phyloP scores from a whole-genome alignment of 2,113 vertebrate genomes.

The Atlantisia rogersi region DNA sequence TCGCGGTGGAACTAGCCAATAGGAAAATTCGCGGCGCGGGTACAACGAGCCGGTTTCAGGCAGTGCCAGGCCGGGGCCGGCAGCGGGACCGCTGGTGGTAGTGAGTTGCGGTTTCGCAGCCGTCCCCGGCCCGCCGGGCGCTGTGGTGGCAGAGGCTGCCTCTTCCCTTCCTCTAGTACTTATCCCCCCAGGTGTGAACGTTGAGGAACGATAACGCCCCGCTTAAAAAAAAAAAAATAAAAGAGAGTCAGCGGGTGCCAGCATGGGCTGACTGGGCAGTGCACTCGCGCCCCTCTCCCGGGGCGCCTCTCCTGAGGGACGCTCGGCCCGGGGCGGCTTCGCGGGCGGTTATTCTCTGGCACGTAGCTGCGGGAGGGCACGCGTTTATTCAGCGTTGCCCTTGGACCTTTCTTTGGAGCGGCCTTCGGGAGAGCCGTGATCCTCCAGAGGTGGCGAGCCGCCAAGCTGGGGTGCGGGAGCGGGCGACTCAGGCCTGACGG shows the following conservation, averaged over 20 bases:
- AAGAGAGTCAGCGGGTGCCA: not conserved
- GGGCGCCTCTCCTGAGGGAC: not conserved
- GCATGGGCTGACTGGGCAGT: accelerated
- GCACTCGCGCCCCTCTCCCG: accelerated
- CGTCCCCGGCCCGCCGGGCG: too few relatives aligned
- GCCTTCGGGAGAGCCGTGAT: not conserved
- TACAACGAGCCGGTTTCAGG: not conserved
- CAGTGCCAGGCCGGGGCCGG: not conserved
- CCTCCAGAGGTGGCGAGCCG: not conserved
- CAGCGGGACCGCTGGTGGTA: accelerated
- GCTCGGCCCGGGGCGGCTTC: not conserved
- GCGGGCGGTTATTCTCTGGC: not conserved
- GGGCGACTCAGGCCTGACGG: not conserved
- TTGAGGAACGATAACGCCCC: not conserved
- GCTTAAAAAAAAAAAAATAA: too few relatives aligned
- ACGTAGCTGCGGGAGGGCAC: not conserved
- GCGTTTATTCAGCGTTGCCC: not conserved
- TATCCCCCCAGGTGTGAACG: not conserved
- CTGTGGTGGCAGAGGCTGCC: not conserved
- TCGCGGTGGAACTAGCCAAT: not conserved
- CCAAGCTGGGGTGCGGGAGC: not conserved
- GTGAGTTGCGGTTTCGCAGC: not conserved
- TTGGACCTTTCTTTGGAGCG: not conserved
- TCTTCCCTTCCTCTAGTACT: too few relatives aligned
- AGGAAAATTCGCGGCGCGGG: not conserved